phyloP scores from a whole-genome alignment of 2,113 vertebrate genomes.

The Athene noctua region DNA sequence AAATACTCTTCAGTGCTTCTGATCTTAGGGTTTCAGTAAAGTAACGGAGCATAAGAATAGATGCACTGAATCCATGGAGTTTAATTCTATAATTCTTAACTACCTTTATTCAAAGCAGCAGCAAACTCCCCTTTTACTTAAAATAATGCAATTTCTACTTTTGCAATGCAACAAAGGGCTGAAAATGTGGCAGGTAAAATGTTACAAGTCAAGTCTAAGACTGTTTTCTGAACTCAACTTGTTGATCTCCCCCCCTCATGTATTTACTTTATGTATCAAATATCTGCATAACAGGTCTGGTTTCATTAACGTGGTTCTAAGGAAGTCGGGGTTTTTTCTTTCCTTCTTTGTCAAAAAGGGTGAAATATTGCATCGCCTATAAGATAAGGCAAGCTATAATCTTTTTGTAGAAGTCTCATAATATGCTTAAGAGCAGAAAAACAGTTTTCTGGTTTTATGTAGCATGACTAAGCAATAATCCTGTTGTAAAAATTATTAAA shows the following conservation, averaged over 20 bases:
- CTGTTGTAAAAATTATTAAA: conserved; percentile 19
- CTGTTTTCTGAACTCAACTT: background rate
- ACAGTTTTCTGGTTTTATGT: background rate
- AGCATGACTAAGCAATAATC: conserved; percentile 20
- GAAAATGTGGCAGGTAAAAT: background rate
- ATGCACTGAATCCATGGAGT: background rate
- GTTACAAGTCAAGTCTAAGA: background rate
- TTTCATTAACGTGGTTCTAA: background rate
- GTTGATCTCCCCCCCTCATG: background rate
- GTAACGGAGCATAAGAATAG: background rate
- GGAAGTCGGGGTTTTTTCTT: background rate
- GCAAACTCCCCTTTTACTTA: background rate
- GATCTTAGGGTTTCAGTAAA: background rate
- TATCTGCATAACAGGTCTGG: background rate
- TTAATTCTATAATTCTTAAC: background rate
- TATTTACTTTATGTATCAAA: background rate
- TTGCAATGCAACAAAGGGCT: background rate
- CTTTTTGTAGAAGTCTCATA: background rate
- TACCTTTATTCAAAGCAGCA: background rate
- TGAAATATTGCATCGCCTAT: background rate
- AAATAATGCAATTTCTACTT: background rate
- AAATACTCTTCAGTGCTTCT: background rate
- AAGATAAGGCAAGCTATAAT: background rate
- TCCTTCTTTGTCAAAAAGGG: background rate
- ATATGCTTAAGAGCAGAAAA: background rate